phyloP scores from a whole-genome alignment of 2,888 invertebrate species.

The Drosophila fulvimacula region DNA sequence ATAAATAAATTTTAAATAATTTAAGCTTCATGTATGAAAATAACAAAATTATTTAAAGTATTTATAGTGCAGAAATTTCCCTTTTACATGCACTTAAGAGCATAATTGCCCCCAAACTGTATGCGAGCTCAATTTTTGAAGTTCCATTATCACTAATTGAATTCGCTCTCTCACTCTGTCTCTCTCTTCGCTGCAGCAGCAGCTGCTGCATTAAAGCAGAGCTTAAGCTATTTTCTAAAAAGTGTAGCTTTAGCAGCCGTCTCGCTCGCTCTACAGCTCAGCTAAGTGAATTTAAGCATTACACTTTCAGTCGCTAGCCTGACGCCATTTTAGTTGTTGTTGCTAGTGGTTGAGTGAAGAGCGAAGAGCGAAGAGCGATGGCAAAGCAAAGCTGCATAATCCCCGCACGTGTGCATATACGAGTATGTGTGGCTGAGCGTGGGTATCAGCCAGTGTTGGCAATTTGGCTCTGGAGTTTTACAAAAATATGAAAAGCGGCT shows the following conservation, averaged over 20 bases:
- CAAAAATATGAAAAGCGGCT: too few species aligned
- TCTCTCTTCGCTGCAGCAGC: background rate
- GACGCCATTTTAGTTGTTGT: slow-evolving; percentile 39
- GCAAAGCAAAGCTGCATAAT: slow-evolving; percentile 35
- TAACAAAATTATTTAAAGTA: background rate
- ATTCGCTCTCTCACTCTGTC: background rate
- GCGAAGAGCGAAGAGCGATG: slow-evolving; percentile 2
- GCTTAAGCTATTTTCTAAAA: slow-evolving; percentile 19
- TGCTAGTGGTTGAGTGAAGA: slow-evolving; percentile 2
- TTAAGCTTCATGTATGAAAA: background rate
- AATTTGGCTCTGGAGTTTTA: too few species aligned
- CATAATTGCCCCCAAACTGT: background rate
- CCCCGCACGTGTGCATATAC: slow-evolving; percentile 19
- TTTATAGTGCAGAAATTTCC: background rate
- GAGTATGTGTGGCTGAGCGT: slow-evolving; percentile 3
- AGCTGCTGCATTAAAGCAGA: background rate
- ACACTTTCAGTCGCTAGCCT: slow-evolving; percentile 45
- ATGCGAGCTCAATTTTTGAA: slow-evolving; percentile 1
- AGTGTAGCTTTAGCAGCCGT: background rate
- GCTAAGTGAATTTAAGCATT: slow-evolving; percentile 56
- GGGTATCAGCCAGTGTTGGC: slow-evolving; percentile 1
- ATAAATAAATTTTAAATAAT: background rate
- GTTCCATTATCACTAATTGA: slow-evolving; percentile 7
- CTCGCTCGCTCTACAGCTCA: background rate
- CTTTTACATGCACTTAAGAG: background rate